Conservation (phyloP, 2,797 vertebrate species). For the Rhincodon typus region DNA sequence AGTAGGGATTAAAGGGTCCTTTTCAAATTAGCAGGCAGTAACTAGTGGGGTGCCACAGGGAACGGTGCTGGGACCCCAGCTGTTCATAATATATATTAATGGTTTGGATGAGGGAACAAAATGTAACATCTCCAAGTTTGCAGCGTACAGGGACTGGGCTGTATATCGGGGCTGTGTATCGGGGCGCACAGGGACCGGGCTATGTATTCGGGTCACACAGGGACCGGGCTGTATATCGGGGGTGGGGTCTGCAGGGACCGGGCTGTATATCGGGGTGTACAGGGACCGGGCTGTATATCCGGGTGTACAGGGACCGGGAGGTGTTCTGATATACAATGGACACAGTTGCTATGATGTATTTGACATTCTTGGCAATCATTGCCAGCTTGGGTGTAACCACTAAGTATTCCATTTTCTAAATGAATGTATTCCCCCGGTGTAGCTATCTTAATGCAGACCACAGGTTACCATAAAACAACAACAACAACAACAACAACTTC, state of each 20-base stretch:
- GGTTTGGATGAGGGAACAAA: no score
- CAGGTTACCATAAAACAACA: background rate
- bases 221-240: background rate
- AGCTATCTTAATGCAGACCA: background rate
- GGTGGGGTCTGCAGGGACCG: background rate
- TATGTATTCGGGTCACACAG: background rate
- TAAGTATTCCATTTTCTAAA: background rate
- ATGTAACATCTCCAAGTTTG: no score
- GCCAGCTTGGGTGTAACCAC: background rate
- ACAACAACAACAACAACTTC: background rate
- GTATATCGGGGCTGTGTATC: background rate
- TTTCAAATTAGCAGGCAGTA: no score
- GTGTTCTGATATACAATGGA: background rate
- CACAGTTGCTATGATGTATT: background rate
- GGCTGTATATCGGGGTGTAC: background rate
- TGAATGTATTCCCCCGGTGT: background rate
- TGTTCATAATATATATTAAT: no score
- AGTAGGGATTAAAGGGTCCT: no score
- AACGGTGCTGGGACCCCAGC: no score
- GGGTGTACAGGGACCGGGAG: background rate
- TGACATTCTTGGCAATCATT: background rate
- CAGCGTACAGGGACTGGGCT: no score
- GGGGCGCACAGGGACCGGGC: background rate
- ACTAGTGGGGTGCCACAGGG: no score
- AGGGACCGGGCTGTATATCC: background rate